Percentiles rank a stretch among this genome's conserved stretches.
phyloP scores from a whole-genome alignment of 2,113 vertebrate species.

The Chunga burmeisteri region DNA sequence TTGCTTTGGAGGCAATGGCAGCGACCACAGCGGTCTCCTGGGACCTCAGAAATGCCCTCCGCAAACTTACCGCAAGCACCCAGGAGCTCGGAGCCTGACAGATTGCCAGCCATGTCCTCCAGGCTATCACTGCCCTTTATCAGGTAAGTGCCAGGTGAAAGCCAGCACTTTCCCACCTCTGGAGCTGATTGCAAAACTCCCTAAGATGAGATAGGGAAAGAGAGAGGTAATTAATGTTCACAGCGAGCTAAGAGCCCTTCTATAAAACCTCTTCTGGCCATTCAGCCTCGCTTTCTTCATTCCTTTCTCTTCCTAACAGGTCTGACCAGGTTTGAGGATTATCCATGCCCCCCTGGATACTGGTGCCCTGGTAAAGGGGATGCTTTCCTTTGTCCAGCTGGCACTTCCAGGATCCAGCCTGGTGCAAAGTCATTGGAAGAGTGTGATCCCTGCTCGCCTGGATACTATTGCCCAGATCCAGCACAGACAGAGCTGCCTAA shows the following conservation, averaged over 20 bases:
- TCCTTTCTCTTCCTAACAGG: slow-evolving; percentile 68
- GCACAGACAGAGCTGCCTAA: slow-evolving; percentile 74
- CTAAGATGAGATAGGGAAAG: too few relatives aligned
- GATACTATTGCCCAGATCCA: slow-evolving; percentile 84
- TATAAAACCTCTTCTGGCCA: neutral
- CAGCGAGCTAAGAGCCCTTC: accelerated
- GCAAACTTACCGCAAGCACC: slow-evolving; percentile 75
- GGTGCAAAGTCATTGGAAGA: slow-evolving; percentile 78
- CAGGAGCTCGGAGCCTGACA: slow-evolving; percentile 75
- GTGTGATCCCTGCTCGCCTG: slow-evolving; percentile 81
- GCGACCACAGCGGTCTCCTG: slow-evolving; percentile 12
- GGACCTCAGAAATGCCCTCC: slow-evolving; percentile 81
- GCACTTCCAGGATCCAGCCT: slow-evolving; percentile 79
- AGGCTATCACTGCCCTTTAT: slow-evolving; percentile 77
- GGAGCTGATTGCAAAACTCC: neutral
- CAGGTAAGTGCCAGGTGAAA: slow-evolving; percentile 72
- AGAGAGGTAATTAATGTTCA: neutral
- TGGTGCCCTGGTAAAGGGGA: slow-evolving; percentile 87
- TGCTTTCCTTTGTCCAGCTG: slow-evolving; percentile 81
- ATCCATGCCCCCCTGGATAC: slow-evolving; percentile 83
- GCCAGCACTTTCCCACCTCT: neutral
- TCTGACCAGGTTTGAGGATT: slow-evolving; percentile 72
- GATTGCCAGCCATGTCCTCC: slow-evolving; percentile 84
- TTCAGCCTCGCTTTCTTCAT: neutral
- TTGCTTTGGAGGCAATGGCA: slow-evolving; percentile 77